Evolutionary conservation across 2,113 vertebrate species (phyloP).

Genomic region (Riparia riparia): DNA sequence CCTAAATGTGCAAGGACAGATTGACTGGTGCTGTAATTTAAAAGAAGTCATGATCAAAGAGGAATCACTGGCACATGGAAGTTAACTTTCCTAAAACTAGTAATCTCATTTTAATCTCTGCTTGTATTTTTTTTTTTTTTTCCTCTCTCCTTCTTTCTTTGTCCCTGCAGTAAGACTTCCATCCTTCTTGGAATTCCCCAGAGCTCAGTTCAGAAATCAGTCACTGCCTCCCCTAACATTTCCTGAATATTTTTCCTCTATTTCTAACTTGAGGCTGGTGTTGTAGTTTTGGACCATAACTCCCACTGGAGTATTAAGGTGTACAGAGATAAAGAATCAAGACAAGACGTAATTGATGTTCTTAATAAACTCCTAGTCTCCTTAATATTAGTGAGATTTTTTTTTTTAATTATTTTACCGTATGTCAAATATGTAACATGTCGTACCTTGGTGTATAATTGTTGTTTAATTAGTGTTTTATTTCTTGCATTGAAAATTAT

Average conservation of each 20-base stretch:
- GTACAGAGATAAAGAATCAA: neutral
- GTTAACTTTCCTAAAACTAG: neutral
- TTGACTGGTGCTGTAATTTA: neutral
- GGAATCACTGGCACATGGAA: neutral
- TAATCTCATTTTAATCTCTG: neutral
- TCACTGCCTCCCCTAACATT: neutral
- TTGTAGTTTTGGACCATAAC: neutral
- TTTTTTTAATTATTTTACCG: conserved; percentile 51
- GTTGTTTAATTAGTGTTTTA: conserved; percentile 76
- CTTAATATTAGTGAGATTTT: conserved; percentile 10
- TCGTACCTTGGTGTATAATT: conserved; percentile 71
- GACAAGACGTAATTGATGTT: conserved; percentile 20
- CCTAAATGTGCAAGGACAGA: neutral
- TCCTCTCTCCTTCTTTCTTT: neutral
- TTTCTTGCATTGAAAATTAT: conserved; percentile 65
- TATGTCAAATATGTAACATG: conserved; percentile 67
- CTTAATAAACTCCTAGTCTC: conserved; percentile 52
- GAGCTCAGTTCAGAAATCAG: neutral
- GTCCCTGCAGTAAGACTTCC: neutral
- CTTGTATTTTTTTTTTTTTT: neutral
- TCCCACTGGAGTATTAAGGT: neutral
- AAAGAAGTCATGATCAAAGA: neutral
- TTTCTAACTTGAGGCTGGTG: neutral
- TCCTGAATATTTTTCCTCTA: neutral
- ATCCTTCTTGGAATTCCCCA: neutral